Evolutionary conservation across 2,888 invertebrate species (phyloP), one percentile per base, ranked within the genome.

Genomic region (Dendrolimus pini): DNA sequence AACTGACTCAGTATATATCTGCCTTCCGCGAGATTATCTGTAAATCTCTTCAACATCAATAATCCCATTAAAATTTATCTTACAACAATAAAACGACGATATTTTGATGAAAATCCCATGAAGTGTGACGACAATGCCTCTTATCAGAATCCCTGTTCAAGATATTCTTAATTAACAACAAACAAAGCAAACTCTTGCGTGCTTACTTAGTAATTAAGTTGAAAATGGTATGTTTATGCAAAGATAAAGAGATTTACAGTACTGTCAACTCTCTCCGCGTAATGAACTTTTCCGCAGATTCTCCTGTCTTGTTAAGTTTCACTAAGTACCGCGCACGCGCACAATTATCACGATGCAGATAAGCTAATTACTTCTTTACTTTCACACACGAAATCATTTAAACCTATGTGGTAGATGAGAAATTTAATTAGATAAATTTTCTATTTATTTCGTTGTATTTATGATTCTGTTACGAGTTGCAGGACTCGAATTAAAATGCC

Each of bases 241-340:
- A 12, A 64, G 66, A 66, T 67, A 66, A 65, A 59, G 55, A 69
- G 61, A 70, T 70, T 69, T 64, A 70, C 64, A 56, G 56, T 56
- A 61, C 61, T 66, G 70, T 65, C 67, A 70, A 64, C 59, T 65
- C 54, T 61, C 62, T 60, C 57, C 65, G 61, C 42, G 47, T 59
- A 61, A 61, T 42, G 58, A 67, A 65, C 60, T 62, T 70, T 70
- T 66, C 65, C 64, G 65, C 52, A 58, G 62, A 60, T 61, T 47
- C 12, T 12, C 47, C 47, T 9, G 47, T 47, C 9, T 47, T 47
- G 47, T 47, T 47, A 47, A 47, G 12, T 47, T 47, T 47, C 47
- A 47, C 47, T 47, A 47, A 47, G 47, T 47, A 47, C 30, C 30
- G 30, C 47, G 47, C 47, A 47, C 12, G 47, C 47, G 47, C 12